Evolutionary conservation across 2,113 vertebrate genomes (phyloP), one percentile per base, ranked within the genome.

Genomic region (Rhipidura dahli): DNA sequence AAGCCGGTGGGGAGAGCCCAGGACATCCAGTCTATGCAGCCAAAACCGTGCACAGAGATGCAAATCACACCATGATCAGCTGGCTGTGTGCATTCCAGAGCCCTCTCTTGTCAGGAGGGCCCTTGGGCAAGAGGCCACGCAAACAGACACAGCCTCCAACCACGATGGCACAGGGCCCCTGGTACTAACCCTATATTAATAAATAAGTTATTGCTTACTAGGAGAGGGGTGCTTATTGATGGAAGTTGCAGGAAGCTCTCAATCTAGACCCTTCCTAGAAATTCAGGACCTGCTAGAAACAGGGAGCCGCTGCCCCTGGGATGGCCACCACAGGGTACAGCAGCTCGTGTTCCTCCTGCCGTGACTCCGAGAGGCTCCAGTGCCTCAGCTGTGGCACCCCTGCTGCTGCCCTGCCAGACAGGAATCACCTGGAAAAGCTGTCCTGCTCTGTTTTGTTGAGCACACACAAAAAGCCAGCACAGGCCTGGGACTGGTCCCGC

Each of bases 1-100:
- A 19, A 73, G 42, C 60, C 69, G 75, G 40, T 11, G 49, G 40
- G 53, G 0, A 71, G 23, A 85, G 21, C 30, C 57, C 82, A 76
- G 61, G 66, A 44, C 7, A n/a, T 19, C 20, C 76, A 60, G 21
- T 24, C 49, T 51, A 2, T 0, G 0, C 8, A 31, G 60, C 6
- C 50, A 56, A 27, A 72, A 57, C 40, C 2, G 8, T 16, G n/a
- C 45, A 51, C 18, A 64, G 71, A 59, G 53, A 59, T 33, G 39
- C n/a, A 68, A 0, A 60, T 14, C 71, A 37, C 0, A 4, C 0
- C 2, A 44, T 22, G 22, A 37, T 44, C 51, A 18, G 23, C 44
- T 35, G 35, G 27, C 22, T 84, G 11, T 15, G 75, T 45, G 61
- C 28, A 22, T 54, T 70, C 23, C 30, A n/a, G 42, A 45, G 8